Percentiles rank a stretch among this genome's conserved stretches.
Evolutionary conservation across 2,888 invertebrate genomes (phyloP).

Genomic region (Tinea trinotella): DNA sequence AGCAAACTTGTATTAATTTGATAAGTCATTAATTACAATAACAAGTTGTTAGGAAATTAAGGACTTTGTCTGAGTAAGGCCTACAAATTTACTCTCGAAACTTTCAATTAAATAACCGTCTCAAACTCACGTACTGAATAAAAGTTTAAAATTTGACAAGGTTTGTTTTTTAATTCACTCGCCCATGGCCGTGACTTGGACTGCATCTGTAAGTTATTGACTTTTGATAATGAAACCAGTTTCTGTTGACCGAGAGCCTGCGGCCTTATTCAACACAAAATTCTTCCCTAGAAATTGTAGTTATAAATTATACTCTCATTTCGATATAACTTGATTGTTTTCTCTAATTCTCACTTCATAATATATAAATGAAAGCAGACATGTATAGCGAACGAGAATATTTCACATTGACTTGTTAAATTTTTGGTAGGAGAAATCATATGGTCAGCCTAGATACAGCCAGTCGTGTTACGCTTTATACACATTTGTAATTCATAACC

Average conservation of each 20-base stretch:
- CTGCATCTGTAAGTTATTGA: slow-evolving; percentile 71
- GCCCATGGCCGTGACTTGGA: slow-evolving; percentile 56
- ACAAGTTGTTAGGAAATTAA: too few species aligned
- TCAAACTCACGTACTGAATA: slow-evolving; percentile 3
- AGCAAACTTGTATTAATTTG: too few species aligned
- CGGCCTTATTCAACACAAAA: slow-evolving; percentile 45
- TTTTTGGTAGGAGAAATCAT: not conserved
- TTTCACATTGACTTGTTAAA: not conserved
- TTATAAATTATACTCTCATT: not conserved
- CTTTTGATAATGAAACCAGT: slow-evolving; percentile 72
- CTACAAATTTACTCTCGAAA: too few species aligned
- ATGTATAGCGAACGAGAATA: slow-evolving; percentile 2
- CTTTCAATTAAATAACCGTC: too few species aligned
- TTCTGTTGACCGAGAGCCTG: slow-evolving; percentile 62
- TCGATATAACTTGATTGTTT: not conserved
- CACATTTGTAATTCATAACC: too few species aligned
- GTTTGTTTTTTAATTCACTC: not conserved
- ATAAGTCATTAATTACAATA: too few species aligned
- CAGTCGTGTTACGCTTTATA: not conserved
- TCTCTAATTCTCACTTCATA: not conserved
- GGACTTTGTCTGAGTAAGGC: too few species aligned
- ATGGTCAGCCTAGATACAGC: slow-evolving; percentile 1
- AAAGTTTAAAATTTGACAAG: not conserved
- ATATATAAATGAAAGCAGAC: not conserved
- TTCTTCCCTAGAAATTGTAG: not conserved